A percentile compares a stretch with the other conserved stretches of the same genome.
These are phyloP conservation scores for Leptopilina boulardi DNA, from an alignment of 1,140 invertebrate genomes.

Conservation along the genomic window DNA sequence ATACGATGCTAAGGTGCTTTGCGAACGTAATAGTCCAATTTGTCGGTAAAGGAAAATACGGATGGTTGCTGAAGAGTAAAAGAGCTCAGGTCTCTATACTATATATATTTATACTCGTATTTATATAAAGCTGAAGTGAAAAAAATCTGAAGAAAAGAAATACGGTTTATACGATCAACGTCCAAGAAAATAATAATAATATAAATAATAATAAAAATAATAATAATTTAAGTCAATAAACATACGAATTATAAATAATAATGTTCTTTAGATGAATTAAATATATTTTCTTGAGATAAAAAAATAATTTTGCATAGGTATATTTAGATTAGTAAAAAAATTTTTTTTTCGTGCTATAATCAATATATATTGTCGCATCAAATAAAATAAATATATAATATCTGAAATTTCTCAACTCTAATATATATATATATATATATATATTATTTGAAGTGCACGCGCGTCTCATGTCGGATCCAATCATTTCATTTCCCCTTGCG, in stretches of 20 bases:
- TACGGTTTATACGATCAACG: conserved; percentile 57
- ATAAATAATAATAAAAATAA: no score
- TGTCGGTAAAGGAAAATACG: conserved; percentile 68
- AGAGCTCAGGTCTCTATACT: conserved; percentile 41
- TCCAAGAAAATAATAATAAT: background rate
- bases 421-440: conserved; percentile 12
- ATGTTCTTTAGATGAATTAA: no score
- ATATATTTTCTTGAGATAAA: no score
- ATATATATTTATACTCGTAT: no score
- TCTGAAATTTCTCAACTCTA: conserved; percentile 19
- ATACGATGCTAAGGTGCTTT: conserved; percentile 55
- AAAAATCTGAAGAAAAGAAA: conserved; percentile 48
- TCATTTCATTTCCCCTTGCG: conserved; percentile 59
- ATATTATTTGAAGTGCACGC: conserved; percentile 27
- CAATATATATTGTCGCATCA: background rate
- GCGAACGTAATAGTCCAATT: conserved; percentile 70
- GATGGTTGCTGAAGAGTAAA: conserved; percentile 60
- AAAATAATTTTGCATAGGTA: no score
- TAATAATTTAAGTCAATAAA: no score
- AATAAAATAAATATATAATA: background rate
- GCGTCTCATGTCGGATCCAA: conserved; percentile 56
- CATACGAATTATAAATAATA: no score
- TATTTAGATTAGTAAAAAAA: no score
- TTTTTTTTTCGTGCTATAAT: background rate
- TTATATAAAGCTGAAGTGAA: conserved; percentile 47